Conservation (phyloP, 2,113 vertebrate genomes). For the Myiopsitta monachus region DNA sequence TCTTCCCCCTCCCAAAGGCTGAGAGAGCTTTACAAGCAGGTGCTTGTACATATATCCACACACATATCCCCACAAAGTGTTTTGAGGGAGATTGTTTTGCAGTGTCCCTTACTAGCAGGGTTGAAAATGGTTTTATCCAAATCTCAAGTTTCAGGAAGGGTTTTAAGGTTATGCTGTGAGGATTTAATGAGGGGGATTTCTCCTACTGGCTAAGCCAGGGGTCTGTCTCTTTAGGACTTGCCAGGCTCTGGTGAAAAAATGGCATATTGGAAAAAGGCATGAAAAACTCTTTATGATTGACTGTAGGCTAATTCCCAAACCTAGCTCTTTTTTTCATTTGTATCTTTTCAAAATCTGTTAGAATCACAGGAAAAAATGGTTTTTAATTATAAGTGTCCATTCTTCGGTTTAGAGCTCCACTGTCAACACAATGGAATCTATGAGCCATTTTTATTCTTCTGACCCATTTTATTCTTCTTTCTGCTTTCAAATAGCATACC, state of each 20-base stretch:
- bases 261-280: not conserved
- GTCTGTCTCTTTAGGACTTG: not conserved
- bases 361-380: not conserved
- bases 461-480: not conserved
- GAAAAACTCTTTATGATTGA: not conserved
- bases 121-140: not conserved
- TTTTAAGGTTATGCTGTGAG: not conserved
- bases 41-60: not conserved
- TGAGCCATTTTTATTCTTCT: not conserved
- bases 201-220: not conserved
- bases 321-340: not conserved
- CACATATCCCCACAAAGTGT: not conserved
- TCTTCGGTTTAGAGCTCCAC: not conserved
- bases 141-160: not conserved
- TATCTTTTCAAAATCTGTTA: not conserved
- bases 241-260: not conserved
- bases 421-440: not conserved
- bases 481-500: not conserved
- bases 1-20: not conserved
- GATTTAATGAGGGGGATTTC: not conserved
- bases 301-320: not conserved
- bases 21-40: not conserved
- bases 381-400: not conserved
- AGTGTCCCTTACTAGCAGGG: not conserved
- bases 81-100: not conserved